Evolutionary conservation across 2,888 invertebrate species (phyloP).

Genomic region (Rhagonycha fulva): DNA sequence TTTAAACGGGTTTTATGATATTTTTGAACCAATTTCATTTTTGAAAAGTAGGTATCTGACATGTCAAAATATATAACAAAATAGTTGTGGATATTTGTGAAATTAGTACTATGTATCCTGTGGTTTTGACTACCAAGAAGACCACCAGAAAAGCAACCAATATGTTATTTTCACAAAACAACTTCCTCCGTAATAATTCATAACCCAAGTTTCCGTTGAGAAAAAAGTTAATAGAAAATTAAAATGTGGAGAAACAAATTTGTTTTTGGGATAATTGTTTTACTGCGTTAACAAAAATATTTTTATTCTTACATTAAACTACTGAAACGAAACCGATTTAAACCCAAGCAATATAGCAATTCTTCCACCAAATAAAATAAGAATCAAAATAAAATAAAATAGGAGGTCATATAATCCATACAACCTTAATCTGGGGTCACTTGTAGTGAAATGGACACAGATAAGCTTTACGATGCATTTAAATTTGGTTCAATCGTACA

Average conservation of each 20-base stretch:
- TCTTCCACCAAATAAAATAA: slow-evolving; percentile 37
- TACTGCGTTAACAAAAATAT: background rate
- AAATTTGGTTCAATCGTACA: slow-evolving; percentile 23
- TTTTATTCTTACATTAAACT: background rate
- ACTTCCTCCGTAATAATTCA: background rate
- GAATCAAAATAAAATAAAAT: slow-evolving; percentile 37
- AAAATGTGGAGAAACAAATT: background rate
- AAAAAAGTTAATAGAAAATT: background rate
- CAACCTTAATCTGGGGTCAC: slow-evolving; percentile 36
- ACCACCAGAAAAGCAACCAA: background rate
- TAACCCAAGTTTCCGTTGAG: background rate
- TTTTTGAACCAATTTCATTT: background rate
- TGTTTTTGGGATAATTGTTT: background rate
- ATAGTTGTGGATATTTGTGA: background rate
- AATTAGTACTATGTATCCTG: background rate
- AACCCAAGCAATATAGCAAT: slow-evolving; percentile 25
- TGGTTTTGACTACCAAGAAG: background rate
- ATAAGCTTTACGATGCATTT: slow-evolving; percentile 30
- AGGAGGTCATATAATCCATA: slow-evolving; percentile 28
- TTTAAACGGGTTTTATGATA: background rate
- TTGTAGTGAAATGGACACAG: slow-evolving; percentile 37
- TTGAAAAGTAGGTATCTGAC: background rate
- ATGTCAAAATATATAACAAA: too few species aligned
- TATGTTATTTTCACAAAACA: background rate
- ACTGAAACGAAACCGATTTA: background rate